Evolutionary conservation across 2,888 invertebrate species (phyloP).

Genomic region (Phania funesta): DNA sequence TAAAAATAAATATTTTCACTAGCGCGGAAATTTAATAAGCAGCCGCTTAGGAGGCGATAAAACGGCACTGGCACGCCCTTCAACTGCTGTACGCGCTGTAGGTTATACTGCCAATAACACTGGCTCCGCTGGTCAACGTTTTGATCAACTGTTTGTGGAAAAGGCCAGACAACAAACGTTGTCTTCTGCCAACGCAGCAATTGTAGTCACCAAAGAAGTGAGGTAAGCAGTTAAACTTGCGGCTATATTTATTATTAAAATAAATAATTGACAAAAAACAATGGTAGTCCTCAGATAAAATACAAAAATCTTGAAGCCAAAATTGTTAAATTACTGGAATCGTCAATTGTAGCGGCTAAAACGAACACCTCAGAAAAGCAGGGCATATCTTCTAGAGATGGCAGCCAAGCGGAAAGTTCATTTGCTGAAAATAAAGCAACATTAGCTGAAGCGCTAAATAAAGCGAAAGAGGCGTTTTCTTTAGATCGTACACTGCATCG

Average conservation of each 20-base stretch:
- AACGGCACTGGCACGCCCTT: constrained; percentile 85
- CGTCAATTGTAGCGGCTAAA: constrained; percentile 84
- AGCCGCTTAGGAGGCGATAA: constrained; percentile 76
- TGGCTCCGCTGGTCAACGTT: constrained; percentile 81
- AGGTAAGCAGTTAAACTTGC: constrained; percentile 69
- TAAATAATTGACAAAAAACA: not conserved
- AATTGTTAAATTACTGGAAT: constrained; percentile 94
- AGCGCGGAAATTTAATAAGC: constrained; percentile 78
- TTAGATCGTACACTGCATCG: constrained; percentile 94
- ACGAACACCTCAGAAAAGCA: not conserved
- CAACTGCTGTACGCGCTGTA: constrained; percentile 97
- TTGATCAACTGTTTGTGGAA: constrained; percentile 87
- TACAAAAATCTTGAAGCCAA: constrained; percentile 93
- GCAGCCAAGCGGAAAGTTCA: constrained; percentile 8
- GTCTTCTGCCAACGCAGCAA: constrained; percentile 73
- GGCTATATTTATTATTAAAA: not conserved
- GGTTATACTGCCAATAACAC: constrained; percentile 89
- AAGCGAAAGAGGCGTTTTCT: constrained; percentile 97
- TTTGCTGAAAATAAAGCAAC: constrained; percentile 73
- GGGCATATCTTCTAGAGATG: not conserved
- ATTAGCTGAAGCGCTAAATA: constrained; percentile 84
- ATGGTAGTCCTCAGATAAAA: constrained; percentile 91
- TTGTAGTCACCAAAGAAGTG: constrained; percentile 85
- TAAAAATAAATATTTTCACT: not conserved
- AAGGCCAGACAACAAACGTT: constrained; percentile 78